Base-by-base conservation (phyloP, 2,113 vertebrate species). In the Ailurus styani region DNA sequence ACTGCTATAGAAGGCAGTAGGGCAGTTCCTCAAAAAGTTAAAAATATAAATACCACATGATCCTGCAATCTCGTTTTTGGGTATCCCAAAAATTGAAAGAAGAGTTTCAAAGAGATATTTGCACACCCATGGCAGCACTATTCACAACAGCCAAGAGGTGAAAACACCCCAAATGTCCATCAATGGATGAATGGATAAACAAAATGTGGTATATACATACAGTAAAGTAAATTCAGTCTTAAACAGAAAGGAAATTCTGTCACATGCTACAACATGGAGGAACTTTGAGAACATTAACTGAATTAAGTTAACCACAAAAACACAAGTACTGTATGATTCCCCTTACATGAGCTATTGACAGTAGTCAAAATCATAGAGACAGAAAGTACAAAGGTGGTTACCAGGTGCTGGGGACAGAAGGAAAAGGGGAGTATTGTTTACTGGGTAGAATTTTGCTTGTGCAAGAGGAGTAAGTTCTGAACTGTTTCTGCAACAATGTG, bases 241-340 rank as follows among this genome's bases (percentile, higher is more conserved):
- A 72, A 37, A 60, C 90, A 55, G 27, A 42, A 81, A 87, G 29
- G 45, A 75, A 90, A 75, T 93, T 50, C 15, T 57, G 18, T 90
- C 17, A 72, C 7, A 52, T 17, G 14, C 3, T 75, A 42, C 1
- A 20, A 84, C 50, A 78, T 68, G n/a, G 23, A 86, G 23, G 29
- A 90, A 55, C 7, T 23, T 42, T 90, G 27, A 68, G 18, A 21
- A 54, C 25, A 83, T 60, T 18, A 93, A 77, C 11, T 75, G 27
- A 91, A 85, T 79, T 93, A 96, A 96, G 42, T 29, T 57, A 90
- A 27, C 75, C 66, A 77, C 47, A 45, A 81, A 79, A 86, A 64
- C 68, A 60, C n/a, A 85, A 96, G 89, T 66, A 92, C 8, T 82
- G 7, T 9, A 52, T 93, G 66, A 66, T 47, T 78, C 17, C 57